Conservation (phyloP, 37 sponge, comb jelly and placozoan genomes). For the Hexactinellida sp. region DNA sequence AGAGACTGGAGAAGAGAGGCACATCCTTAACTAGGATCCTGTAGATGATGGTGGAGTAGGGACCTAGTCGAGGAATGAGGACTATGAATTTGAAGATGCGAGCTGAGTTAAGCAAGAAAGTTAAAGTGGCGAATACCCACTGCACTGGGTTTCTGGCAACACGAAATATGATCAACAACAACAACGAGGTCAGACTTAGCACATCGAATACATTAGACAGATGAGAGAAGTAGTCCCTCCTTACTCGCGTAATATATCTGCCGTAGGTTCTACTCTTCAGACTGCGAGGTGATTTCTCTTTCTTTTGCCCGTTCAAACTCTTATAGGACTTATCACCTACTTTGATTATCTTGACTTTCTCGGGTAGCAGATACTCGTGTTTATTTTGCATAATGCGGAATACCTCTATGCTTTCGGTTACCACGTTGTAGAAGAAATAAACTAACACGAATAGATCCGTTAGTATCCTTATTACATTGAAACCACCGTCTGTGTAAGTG, state of each 20-base stretch:
- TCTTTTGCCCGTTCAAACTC: no score
- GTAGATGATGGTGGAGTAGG: background rate
- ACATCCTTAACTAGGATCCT: background rate
- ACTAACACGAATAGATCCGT: background rate
- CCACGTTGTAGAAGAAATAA: background rate
- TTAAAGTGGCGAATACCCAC: background rate
- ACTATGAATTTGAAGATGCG: background rate
- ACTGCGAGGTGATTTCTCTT: background rate
- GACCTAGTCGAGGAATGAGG: background rate
- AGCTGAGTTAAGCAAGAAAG: background rate
- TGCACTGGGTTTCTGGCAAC: background rate
- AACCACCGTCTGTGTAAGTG: background rate
- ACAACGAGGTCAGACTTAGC: background rate
- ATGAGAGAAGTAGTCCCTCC: background rate
- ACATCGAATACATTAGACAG: background rate
- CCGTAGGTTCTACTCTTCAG: background rate
- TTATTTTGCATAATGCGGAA: background rate
- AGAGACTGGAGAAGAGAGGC: background rate
- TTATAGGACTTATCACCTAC: no score
- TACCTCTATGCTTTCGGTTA: background rate
- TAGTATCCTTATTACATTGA: background rate
- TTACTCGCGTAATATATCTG: background rate
- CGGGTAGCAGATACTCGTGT: background rate
- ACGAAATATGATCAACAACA: background rate
- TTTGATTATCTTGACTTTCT: no score